Conservation (phyloP, 2,888 invertebrate genomes). For the Troides oblongomaculatus region DNA sequence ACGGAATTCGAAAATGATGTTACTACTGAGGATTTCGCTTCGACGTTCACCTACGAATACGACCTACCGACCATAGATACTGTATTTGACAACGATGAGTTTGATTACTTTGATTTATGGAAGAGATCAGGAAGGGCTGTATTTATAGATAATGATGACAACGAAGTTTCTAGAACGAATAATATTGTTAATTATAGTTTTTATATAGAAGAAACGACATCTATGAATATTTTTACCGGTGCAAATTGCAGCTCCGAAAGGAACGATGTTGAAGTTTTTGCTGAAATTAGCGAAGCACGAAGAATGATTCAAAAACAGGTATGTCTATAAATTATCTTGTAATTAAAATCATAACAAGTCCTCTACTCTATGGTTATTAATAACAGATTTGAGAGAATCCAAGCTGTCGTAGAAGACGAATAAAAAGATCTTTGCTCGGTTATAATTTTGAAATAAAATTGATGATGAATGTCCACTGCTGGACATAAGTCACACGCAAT, state of each 20-base stretch:
- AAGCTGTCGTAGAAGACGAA: no score
- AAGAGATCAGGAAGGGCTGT: conserved; percentile 40
- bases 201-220: conserved; percentile 43
- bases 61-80: conserved; percentile 39
- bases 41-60: conserved; percentile 46
- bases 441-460: no score
- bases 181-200: conserved; percentile 57
- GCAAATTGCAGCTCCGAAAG: conserved; percentile 48
- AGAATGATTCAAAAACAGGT: conserved; percentile 25
- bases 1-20: conserved; percentile 48
- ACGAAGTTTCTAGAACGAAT: conserved; percentile 42
- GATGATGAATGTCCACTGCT: no score
- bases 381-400: no score
- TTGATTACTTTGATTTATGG: conserved; percentile 43
- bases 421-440: no score
- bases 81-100: conserved; percentile 43
- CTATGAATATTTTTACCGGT: conserved; percentile 50
- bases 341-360: no score
- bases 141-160: conserved; percentile 43
- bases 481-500: no score
- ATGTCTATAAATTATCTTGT: not conserved
- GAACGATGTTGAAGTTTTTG: conserved; percentile 54
- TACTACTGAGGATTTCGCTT: conserved; percentile 46
- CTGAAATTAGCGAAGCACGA: conserved; percentile 22
- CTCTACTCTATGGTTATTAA: no score